Conservation (phyloP, 1,140 invertebrate species). For the Venustaconcha ellipsiformis region DNA sequence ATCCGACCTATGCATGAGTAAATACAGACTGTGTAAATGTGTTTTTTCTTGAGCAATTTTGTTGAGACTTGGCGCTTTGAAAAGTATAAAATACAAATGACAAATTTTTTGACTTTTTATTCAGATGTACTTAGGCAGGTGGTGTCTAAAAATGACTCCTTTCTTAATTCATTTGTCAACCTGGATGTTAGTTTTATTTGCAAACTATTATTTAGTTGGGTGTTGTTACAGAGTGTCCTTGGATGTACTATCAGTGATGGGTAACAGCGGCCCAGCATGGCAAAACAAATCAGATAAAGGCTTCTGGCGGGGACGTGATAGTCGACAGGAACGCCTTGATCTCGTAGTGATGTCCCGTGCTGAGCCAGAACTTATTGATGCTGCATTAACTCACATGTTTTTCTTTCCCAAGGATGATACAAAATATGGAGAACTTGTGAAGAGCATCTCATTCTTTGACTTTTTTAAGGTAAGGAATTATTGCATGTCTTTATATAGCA, state of each 20-base stretch:
- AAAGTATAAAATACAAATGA: no score
- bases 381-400: constrained; percentile 95
- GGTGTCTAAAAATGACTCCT: no score
- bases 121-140: no score
- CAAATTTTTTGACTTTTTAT: no score
- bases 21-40: no score
- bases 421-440: constrained; percentile 83
- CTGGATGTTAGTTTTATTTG: no score
- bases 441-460: constrained; percentile 91
- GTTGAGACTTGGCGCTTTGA: no score
- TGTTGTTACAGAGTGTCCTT: constrained; percentile 81
- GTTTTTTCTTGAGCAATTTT: no score
- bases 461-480: constrained; percentile 88
- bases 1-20: no score
- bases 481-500: not conserved
- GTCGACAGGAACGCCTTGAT: constrained; percentile 80
- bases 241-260: constrained; percentile 91
- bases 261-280: constrained; percentile 81
- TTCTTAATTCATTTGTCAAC: no score
- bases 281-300: constrained; percentile 79
- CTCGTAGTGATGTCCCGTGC: constrained; percentile 82
- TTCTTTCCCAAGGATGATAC: constrained; percentile 90
- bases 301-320: constrained; percentile 95
- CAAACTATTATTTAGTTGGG: constrained; percentile 9
- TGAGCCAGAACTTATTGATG: constrained; percentile 88